These are phyloP conservation scores for Actinemys pallida DNA, from an alignment of 2,113 vertebrate genomes.

Conservation along the genomic window DNA sequence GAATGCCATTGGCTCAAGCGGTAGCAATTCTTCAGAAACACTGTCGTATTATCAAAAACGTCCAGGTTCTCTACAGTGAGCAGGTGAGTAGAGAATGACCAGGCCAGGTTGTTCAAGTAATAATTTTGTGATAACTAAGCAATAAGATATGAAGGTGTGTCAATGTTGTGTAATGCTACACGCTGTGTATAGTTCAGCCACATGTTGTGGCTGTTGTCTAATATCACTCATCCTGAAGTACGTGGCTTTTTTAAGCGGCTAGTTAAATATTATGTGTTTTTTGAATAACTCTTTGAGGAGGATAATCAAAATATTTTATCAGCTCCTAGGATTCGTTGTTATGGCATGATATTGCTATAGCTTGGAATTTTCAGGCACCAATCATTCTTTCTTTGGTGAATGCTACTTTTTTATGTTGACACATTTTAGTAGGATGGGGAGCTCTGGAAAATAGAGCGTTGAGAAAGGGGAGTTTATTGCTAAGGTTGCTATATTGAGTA, in stretches of 20 bases:
- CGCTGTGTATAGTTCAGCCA: accelerated
- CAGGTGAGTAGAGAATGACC: slow-evolving; percentile 83
- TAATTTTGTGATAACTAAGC: not conserved
- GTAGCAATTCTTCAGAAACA: slow-evolving; percentile 98
- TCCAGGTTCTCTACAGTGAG: slow-evolving; percentile 99
- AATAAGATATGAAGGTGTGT: not conserved
- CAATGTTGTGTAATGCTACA: not conserved
- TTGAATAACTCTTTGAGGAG: not conserved
- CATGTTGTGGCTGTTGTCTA: not conserved
- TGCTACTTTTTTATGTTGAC: not conserved
- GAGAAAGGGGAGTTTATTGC: not conserved
- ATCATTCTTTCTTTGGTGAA: not conserved
- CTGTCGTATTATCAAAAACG: slow-evolving; percentile 98
- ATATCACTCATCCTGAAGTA: not conserved
- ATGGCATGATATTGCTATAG: not conserved
- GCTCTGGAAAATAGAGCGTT: not conserved
- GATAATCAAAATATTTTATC: not conserved
- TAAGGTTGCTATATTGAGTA: not conserved
- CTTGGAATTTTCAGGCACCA: not conserved
- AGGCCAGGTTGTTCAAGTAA: not conserved
- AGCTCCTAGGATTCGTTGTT: not conserved
- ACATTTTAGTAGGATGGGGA: not conserved
- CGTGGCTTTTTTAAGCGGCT: not conserved
- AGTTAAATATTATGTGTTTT: accelerated
- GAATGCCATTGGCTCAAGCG: slow-evolving; percentile 98